A percentile compares a stretch with the other conserved stretches of the same genome.
Conservation (phyloP, 2,797 vertebrate genomes). For the Falco rusticolus region DNA sequence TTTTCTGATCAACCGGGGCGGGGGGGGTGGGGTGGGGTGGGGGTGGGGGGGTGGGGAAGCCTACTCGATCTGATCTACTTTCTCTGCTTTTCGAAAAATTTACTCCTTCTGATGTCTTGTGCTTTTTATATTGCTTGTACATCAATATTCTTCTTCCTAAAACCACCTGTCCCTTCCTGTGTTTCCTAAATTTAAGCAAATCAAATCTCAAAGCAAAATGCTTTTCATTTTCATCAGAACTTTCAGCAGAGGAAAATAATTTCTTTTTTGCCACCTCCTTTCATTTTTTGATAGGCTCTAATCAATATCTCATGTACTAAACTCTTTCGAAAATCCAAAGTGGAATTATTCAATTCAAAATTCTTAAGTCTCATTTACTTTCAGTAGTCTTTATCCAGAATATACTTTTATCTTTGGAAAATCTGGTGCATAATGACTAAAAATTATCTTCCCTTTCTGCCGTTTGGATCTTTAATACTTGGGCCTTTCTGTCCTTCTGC, state of each 20-base stretch:
- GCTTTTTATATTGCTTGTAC: background rate
- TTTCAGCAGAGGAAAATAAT: constrained; percentile 11
- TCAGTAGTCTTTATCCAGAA: background rate
- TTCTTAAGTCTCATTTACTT: background rate
- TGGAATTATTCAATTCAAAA: background rate
- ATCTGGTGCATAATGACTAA: background rate
- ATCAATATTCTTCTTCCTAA: background rate
- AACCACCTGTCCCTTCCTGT: background rate
- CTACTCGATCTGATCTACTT: fast-evolving
- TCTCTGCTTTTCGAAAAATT: background rate
- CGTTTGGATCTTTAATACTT: background rate
- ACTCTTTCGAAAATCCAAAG: background rate
- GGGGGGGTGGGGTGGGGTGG: too few species aligned
- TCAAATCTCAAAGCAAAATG: background rate
- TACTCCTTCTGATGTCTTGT: background rate
- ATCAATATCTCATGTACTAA: background rate
- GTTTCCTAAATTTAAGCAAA: background rate
- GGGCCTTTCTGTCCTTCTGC: background rate
- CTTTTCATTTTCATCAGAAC: background rate
- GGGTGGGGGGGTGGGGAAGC: too few species aligned
- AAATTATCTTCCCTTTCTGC: background rate
- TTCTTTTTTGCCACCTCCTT: constrained; percentile 1
- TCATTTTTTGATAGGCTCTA: background rate
- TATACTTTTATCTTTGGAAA: background rate
- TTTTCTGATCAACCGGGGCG: background rate